Evolutionary conservation across 2,113 vertebrate species (phyloP), one percentile per base, ranked within the genome.

Genomic region (Triplophysa tibetana): DNA sequence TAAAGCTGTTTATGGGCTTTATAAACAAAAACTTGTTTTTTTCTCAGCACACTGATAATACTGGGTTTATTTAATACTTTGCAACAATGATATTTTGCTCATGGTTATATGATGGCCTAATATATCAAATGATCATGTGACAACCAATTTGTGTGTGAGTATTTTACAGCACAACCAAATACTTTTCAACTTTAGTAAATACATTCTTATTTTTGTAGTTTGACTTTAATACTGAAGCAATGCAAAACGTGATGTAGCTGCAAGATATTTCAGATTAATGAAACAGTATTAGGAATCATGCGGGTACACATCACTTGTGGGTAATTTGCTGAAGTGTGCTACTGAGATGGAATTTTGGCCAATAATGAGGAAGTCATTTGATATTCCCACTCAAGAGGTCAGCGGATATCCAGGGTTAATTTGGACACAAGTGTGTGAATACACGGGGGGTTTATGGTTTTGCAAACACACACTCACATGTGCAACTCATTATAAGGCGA

Each of bases 341-440:
- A 56, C 23, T 23, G n/a, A 60, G 54, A 60, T n/a, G 7, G 54
- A n/a, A 58, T 58, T 5, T 14, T 38, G 33, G 43, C 43, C 5
- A 45, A 45, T 8, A 11, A 45, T 45, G 43, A 45, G 43, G 54
- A 54, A 72, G 8, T 73, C 19, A 70, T 43, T 61, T 61, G n/a
- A 41, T 63, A 60, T n/a, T 62, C 16, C 43, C 21, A 21, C 24
- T 54, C 16, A 62, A 72, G 21, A 61, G 43, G 13, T 64, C 26
- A 54, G 3, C 2, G 21, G 50, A 60, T 43, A 48, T 24, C 11
- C 23, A 0, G 50, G 58, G 24, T 64, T 43, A 29, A 65, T 64
- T 79, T 8, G 26, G 54, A 78, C 38, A 68, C 52, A 21, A 33
- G 41, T 79, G 67, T 70, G 67, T 70, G 77, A 61, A 56, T 41